Conservation (phyloP, 1,140 invertebrate species). For the Camponotus vicinus region DNA sequence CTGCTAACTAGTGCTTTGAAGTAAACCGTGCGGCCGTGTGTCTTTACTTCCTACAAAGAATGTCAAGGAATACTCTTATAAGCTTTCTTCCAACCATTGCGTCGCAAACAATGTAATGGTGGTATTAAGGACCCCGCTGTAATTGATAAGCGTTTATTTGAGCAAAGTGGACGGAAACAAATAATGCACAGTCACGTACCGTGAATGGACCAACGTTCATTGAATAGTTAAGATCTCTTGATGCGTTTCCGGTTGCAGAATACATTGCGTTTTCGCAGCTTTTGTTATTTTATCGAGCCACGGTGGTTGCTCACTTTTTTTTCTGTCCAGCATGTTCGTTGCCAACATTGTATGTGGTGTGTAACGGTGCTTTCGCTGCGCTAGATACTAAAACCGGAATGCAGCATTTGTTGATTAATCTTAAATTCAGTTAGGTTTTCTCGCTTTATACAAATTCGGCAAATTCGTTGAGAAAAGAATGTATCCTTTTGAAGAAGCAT, state of each 20-base stretch:
- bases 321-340: not conserved
- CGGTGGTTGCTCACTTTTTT: slow-evolving; percentile 20
- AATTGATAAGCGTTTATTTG: slow-evolving; percentile 46
- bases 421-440: not conserved
- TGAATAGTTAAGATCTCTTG: slow-evolving; percentile 74
- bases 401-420: not conserved
- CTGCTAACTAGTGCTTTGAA: slow-evolving; percentile 17
- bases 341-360: not conserved
- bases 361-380: slow-evolving; percentile 5
- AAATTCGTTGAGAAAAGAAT: not conserved
- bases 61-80: slow-evolving; percentile 10
- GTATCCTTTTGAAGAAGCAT: not conserved
- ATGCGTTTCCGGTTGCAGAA: slow-evolving; percentile 59
- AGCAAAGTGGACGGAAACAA: slow-evolving; percentile 23
- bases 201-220: slow-evolving; percentile 72
- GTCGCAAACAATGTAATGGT: slow-evolving; percentile 6
- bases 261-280: slow-evolving; percentile 26
- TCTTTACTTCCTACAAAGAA: slow-evolving; percentile 52
- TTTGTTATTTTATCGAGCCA: slow-evolving; percentile 63
- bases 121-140: not conserved
- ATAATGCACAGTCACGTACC: slow-evolving; percentile 65
- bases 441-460: not conserved
- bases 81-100: slow-evolving; percentile 12
- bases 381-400: not conserved
- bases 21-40: slow-evolving; percentile 14